phyloP scores from a whole-genome alignment of 2,797 vertebrate species.

The Lepus townsendii region DNA sequence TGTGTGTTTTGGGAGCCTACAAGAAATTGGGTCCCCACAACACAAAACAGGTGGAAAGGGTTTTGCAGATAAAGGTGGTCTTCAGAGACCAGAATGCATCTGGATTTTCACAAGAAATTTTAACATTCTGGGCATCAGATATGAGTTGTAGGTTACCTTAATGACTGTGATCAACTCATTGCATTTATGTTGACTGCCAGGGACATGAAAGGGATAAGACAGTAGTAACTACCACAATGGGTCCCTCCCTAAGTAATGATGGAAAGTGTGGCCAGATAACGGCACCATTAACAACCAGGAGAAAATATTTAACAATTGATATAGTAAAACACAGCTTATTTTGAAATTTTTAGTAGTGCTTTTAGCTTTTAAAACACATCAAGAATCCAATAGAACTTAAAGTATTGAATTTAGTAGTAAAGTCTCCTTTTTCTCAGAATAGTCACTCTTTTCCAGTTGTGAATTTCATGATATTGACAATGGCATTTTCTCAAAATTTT shows the following conservation, averaged over 20 bases:
- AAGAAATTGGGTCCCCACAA: too few relatives aligned
- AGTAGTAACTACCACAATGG: too few relatives aligned
- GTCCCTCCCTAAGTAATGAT: background rate
- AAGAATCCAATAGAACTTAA: background rate
- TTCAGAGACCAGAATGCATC: too few relatives aligned
- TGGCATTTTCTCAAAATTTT: background rate
- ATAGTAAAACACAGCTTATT: background rate
- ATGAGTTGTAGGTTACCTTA: too few relatives aligned
- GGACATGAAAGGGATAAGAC: too few relatives aligned
- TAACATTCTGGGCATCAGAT: too few relatives aligned
- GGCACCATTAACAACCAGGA: background rate
- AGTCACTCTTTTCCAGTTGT: background rate
- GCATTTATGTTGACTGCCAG: too few relatives aligned
- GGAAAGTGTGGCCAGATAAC: background rate
- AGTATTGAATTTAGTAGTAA: background rate
- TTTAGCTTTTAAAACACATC: background rate
- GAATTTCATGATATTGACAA: background rate
- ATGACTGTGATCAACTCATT: too few relatives aligned
- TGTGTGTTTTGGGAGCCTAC: too few relatives aligned
- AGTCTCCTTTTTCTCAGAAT: background rate
- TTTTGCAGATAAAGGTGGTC: too few relatives aligned
- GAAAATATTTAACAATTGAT: background rate
- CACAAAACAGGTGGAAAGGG: too few relatives aligned
- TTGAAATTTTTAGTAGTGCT: constrained; percentile 6
- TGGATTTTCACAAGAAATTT: too few relatives aligned